Evolutionary conservation across 2,113 vertebrate genomes (phyloP).

Genomic region (Dasyornis broadbenti): DNA sequence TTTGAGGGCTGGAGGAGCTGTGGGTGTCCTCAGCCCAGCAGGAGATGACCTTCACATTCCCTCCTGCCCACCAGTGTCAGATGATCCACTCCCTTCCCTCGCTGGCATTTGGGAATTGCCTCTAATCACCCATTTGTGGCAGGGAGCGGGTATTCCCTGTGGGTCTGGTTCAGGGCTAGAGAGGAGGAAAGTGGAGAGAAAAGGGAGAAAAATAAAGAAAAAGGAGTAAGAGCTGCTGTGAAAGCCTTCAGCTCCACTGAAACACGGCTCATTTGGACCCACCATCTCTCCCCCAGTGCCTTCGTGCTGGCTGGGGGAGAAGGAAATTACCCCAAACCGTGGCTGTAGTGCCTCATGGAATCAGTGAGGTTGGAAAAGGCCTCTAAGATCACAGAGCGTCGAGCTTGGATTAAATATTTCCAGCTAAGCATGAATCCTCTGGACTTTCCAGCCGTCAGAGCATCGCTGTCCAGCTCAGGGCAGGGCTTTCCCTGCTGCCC

Average conservation of each 20-base stretch:
- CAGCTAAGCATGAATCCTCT: background rate
- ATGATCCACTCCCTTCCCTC: background rate
- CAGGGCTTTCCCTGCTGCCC: rapidly evolving
- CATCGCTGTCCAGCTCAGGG: rapidly evolving
- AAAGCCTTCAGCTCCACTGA: background rate
- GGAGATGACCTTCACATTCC: background rate
- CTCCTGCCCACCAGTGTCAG: background rate
- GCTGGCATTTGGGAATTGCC: background rate
- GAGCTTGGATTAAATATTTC: background rate
- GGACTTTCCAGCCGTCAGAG: background rate
- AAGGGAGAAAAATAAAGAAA: background rate
- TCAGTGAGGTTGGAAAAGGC: background rate
- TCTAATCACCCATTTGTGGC: background rate
- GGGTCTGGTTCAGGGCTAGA: background rate
- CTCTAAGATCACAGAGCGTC: background rate
- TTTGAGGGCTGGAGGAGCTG: background rate
- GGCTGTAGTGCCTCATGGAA: background rate
- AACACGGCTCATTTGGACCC: background rate
- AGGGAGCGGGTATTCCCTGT: background rate
- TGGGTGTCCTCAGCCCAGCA: background rate
- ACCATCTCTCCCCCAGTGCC: background rate
- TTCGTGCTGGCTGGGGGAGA: background rate
- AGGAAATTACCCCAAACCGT: background rate
- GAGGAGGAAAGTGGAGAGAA: background rate
- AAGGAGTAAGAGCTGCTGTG: background rate